Evolutionary conservation across 2,113 vertebrate genomes (phyloP).

Genomic region (Apodemus speciosus): DNA sequence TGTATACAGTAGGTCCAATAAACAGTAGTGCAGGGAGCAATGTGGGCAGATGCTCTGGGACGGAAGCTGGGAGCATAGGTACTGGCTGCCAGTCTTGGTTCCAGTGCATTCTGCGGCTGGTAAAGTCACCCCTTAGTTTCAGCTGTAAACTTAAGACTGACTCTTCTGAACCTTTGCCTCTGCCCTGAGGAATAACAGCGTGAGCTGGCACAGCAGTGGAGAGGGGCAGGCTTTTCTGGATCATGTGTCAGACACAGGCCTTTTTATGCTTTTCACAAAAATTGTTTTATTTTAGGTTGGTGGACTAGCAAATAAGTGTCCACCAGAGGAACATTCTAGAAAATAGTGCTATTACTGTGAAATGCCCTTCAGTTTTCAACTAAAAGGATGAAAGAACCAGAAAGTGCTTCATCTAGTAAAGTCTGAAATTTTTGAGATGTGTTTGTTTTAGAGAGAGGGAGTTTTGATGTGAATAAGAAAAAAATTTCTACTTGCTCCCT

Average conservation of each 20-base stretch:
- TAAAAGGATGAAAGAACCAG: conserved; percentile 7
- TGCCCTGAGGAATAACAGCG: background rate
- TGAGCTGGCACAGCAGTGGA: background rate
- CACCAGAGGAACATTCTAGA: background rate
- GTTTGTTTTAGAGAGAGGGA: conserved; percentile 17
- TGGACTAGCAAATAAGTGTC: conserved; percentile 7
- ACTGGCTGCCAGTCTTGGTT: background rate
- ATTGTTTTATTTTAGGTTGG: conserved; percentile 44
- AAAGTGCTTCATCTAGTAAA: conserved; percentile 17
- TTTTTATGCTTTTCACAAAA: conserved; percentile 20
- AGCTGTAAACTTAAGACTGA: background rate
- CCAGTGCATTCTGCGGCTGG: background rate
- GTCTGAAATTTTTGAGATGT: conserved; percentile 27
- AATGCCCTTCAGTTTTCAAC: background rate
- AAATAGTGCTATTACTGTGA: background rate
- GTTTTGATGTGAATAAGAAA: background rate
- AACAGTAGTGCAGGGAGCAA: background rate
- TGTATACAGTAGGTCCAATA: background rate
- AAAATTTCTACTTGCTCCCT: background rate
- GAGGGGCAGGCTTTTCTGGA: background rate
- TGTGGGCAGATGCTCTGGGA: background rate
- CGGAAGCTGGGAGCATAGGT: background rate
- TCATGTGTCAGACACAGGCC: background rate
- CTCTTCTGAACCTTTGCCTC: background rate
- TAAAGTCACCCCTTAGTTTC: background rate